phyloP scores from a whole-genome alignment of 92 coral and sea anemone genomes.

The Zoanthus solanderi region DNA sequence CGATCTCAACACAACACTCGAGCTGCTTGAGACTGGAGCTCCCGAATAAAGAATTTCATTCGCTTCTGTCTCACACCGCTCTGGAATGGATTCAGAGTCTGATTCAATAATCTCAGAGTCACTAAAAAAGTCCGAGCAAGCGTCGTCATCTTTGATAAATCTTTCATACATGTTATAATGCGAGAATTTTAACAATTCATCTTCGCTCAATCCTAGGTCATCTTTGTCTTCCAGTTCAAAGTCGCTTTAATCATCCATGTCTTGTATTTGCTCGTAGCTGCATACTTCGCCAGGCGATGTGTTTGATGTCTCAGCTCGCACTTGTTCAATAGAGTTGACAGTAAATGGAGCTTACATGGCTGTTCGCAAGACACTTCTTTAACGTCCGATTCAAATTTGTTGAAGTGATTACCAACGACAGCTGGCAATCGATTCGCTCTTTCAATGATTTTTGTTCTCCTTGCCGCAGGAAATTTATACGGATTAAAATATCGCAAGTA shows the following conservation, averaged over 20 bases:
- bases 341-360: constrained; percentile 28
- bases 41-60: constrained; percentile 52
- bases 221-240: constrained; percentile 43
- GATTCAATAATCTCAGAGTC: constrained; percentile 35
- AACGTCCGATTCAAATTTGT: constrained; percentile 25
- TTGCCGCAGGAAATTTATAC: constrained; percentile 58
- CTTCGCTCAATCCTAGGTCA: constrained; percentile 4
- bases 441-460: constrained; percentile 26
- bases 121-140: constrained; percentile 43
- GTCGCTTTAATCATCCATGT: constrained; percentile 20
- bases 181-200: neutral
- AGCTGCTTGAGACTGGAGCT: constrained; percentile 2
- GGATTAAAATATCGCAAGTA: constrained; percentile 49
- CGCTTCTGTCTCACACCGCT: constrained; percentile 38
- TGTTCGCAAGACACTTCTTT: constrained; percentile 23
- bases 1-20: neutral
- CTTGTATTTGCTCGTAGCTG: constrained; percentile 44
- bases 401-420: neutral
- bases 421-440: constrained; percentile 30
- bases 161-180: constrained; percentile 8
- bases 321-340: constrained; percentile 28
- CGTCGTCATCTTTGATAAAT: constrained; percentile 55
- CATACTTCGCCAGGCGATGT: constrained; percentile 6
- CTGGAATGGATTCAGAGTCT: constrained; percentile 41
- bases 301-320: constrained; percentile 23